Base-by-base conservation (phyloP, 2,888 invertebrate species). In the Sinotaia quadrata region DNA sequence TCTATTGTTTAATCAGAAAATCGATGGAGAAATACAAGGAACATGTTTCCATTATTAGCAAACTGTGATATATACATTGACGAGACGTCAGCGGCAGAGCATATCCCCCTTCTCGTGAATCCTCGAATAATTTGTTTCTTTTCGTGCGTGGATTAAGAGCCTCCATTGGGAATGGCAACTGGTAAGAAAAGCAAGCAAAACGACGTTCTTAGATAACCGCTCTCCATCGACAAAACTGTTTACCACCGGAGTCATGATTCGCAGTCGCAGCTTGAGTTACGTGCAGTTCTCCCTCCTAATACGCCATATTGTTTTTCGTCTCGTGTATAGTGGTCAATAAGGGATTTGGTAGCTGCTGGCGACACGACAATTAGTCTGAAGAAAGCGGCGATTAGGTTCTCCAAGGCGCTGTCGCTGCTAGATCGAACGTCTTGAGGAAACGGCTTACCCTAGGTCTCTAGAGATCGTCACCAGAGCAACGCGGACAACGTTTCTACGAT, bases 251-350 rank as follows among this genome's bases (percentile, higher is more conserved):
- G 21, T 18, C 18, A 15, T 41, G 41, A 41, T 41, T 18, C n/a
- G 10, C 24, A 18, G 27, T 27, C 27, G 15, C 10, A 12, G 54
- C 27, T 31, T 15, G 24, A 8, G 54, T 24, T n/a, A 54, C 27
- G 10, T 10, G n/a, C 24, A 1, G 18, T 15, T 34, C 44, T 44
- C 61, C 21, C 27, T 33, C 21, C 18, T 62, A 62, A 62, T 62
- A 51, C 62, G 62, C 62, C 62, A 27, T 62, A 49, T 62, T 58
- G 47, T 33, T 21, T 31, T 24, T 34, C 49, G 34, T 27, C 21
- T 15, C 0, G 10, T 7, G 47, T 18, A 15, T 31, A 4, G 4
- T n/a, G 33, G 51, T 62, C 62, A 62, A 62, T 62, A 62, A 34
- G 5, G 18, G 36, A 62, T 15, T 36, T 49, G 31, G 33, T 24